These are phyloP conservation scores for Echeneis naucrates DNA, from an alignment of 2,797 vertebrate species.

Conservation along the genomic window DNA sequence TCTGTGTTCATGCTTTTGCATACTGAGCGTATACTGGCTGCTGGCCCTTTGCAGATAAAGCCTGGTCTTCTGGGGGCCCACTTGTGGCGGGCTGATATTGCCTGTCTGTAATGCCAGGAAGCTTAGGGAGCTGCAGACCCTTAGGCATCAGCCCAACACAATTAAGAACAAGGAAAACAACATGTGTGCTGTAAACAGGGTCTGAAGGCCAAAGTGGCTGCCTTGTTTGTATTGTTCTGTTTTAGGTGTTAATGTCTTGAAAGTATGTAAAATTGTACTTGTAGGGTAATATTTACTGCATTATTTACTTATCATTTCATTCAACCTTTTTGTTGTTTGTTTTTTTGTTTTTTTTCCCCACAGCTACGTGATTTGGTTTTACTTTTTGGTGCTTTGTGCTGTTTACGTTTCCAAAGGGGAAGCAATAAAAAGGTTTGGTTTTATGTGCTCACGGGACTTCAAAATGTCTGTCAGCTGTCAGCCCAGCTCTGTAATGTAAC, in stretches of 20 bases:
- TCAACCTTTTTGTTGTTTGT: too few species aligned
- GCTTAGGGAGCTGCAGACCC: conserved; percentile 73
- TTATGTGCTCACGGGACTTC: neutral
- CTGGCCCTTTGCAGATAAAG: conserved; percentile 87
- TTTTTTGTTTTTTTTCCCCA: conserved; percentile 31
- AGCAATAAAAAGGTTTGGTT: neutral
- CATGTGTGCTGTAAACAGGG: conserved; percentile 61
- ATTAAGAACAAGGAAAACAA: conserved; percentile 79
- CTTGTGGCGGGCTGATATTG: conserved; percentile 77
- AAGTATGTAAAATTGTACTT: conserved; percentile 59
- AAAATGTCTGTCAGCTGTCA: neutral
- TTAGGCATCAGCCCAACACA: conserved; percentile 78
- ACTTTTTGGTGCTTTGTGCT: neutral
- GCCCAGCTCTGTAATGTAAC: neutral
- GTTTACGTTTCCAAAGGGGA: neutral
- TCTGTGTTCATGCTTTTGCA: conserved; percentile 73
- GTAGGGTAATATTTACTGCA: too few species aligned
- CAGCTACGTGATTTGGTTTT: neutral
- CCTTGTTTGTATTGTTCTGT: conserved; percentile 68
- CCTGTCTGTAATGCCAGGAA: conserved; percentile 71
- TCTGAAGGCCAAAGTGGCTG: conserved; percentile 49
- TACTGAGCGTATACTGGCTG: conserved; percentile 76
- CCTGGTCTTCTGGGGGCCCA: conserved; percentile 70
- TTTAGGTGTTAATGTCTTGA: conserved; percentile 59
- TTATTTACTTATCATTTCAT: too few species aligned